These are phyloP conservation scores for Pogoniulus pusillus DNA, from an alignment of 2,797 vertebrate genomes.

Conservation along the genomic window DNA sequence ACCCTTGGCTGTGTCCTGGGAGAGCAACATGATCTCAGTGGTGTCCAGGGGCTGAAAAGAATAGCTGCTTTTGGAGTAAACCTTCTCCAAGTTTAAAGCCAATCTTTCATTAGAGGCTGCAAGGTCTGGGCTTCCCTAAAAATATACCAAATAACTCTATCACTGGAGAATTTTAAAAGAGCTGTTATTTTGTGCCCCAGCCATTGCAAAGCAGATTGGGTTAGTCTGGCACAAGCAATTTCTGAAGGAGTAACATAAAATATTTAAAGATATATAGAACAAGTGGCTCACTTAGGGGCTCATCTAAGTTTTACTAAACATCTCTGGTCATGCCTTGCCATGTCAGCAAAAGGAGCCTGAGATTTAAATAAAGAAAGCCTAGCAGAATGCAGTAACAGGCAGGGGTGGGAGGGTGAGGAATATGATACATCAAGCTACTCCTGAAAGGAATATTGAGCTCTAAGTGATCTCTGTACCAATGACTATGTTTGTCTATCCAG, in stretches of 20 bases:
- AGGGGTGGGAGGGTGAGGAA: neutral
- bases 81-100: constrained; percentile 8
- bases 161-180: constrained; percentile 50
- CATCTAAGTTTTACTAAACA: constrained; percentile 72
- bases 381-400: constrained; percentile 38
- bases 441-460: constrained; percentile 58
- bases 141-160: constrained; percentile 49
- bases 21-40: neutral
- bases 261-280: constrained; percentile 76
- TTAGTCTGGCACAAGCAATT: constrained; percentile 62
- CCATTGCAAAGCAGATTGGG: constrained; percentile 60
- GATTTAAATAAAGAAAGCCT: constrained; percentile 72
- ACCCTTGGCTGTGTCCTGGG: neutral
- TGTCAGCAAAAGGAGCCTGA: constrained; percentile 66
- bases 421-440: constrained; percentile 31
- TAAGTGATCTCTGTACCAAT: constrained; percentile 37
- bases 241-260: constrained; percentile 50
- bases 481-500: constrained; percentile 36
- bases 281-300: constrained; percentile 68
- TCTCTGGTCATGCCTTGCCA: constrained; percentile 61
- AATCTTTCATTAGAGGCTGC: neutral
- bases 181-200: constrained; percentile 54
- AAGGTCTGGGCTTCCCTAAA: constrained; percentile 42
- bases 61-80: constrained; percentile 8
- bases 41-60: neutral